Evolutionary conservation across 2,113 vertebrate genomes (phyloP), one percentile per base, ranked within the genome.

Genomic region (Australoheros scitulus): DNA sequence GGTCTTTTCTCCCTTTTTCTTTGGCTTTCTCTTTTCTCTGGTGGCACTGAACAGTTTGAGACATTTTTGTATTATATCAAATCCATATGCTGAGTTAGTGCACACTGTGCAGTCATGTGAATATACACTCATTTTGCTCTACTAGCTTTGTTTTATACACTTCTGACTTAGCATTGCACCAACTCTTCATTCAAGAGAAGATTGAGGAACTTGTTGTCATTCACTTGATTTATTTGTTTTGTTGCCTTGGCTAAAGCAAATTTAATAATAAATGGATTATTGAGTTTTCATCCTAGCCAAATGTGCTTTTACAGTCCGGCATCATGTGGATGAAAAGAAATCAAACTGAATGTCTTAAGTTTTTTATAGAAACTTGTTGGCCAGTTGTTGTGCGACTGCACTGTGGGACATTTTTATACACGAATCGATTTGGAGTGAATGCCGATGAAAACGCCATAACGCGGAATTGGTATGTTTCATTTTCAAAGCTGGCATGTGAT

Each of bases 271-370:
- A 50, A 59, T 57, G 74, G 3, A 13, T 76, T 38, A 58, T 70
- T 1, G 20, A 17, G 18, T 41, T 80, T 85, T 64, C 59, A 22
- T 61, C 29, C 38, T 65, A 26, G 43, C 43, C 75, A 57, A 55
- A 60, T 60, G 79, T 79, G 60, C 68, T 29, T 29, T 72, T 74
- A n/a, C 50, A 60, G 26, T 76, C 43, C 50, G 68, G 61, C 74
- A 58, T 29, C 50, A 34, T 38, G 59, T 43, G 60, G 36, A 56
- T 77, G 74, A 77, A 79, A 81, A 75, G 38, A 82, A 52, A 72
- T 81, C 22, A 59, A 91, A 86, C 22, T 86, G 92, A 94, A 92
- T 94, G 91, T 93, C 29, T 80, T 38, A 14, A 13, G 74, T 84
- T 60, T 75, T 75, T 56, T 57, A 18, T 34, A 34, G 3, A 50